phyloP scores from a whole-genome alignment of 1,140 invertebrate species.

The Diorhabda sublineata region DNA sequence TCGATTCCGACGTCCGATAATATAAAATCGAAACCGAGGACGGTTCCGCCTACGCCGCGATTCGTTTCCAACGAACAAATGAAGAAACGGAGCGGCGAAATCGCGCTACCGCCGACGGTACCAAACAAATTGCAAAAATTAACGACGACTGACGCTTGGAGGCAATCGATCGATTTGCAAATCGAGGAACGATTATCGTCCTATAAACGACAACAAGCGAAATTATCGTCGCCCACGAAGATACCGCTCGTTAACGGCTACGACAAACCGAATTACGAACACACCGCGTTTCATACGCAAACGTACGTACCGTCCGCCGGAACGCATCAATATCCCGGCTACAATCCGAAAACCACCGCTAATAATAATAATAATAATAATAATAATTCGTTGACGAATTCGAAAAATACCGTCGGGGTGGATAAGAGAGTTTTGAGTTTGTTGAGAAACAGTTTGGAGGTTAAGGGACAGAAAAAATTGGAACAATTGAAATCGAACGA shows the following conservation, averaged over 20 bases:
- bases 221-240: constrained; percentile 20
- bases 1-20: constrained; percentile 19
- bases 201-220: constrained; percentile 34
- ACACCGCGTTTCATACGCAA: constrained; percentile 34
- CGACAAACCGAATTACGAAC: constrained; percentile 14
- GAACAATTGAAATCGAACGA: constrained; percentile 40
- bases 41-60: neutral
- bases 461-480: constrained; percentile 53
- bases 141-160: constrained; percentile 48
- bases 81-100: constrained; percentile 45
- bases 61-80: constrained; percentile 19
- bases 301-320: constrained; percentile 38
- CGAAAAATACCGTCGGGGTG: constrained; percentile 40
- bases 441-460: constrained; percentile 64
- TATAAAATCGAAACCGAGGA: constrained; percentile 23
- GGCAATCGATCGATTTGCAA: constrained; percentile 52
- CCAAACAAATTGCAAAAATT: constrained; percentile 51
- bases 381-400: constrained; percentile 28
- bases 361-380: constrained; percentile 38
- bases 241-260: constrained; percentile 32
- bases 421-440: constrained; percentile 65
- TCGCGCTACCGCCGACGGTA: constrained; percentile 36
- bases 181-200: constrained; percentile 52
- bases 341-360: constrained; percentile 25
- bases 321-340: constrained; percentile 35